phyloP scores from a whole-genome alignment of 2,797 vertebrate species.

The Aldrovandia affinis region DNA sequence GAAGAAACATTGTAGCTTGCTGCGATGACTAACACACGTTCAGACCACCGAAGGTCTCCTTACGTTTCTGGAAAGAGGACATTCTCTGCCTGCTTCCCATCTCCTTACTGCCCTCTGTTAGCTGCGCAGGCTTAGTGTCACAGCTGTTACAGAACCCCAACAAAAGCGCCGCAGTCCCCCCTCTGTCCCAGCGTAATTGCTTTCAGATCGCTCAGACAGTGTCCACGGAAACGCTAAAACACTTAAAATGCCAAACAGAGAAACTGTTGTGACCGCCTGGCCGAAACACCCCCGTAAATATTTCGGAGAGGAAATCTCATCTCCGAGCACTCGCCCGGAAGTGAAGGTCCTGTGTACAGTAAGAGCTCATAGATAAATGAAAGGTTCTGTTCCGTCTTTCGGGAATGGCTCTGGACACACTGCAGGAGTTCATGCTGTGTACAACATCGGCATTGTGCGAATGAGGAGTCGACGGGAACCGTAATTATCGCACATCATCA shows the following conservation, averaged over 20 bases:
- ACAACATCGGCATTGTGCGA: neutral
- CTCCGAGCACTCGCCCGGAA: slow-evolving; percentile 32
- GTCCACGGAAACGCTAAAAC: slow-evolving; percentile 80
- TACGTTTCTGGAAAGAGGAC: too few relatives aligned
- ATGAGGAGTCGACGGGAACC: neutral
- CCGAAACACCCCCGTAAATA: slow-evolving; percentile 57
- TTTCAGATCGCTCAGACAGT: slow-evolving; percentile 81
- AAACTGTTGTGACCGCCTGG: slow-evolving; percentile 80
- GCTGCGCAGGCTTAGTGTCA: neutral
- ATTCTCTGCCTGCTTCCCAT: neutral
- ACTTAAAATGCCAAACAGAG: slow-evolving; percentile 69
- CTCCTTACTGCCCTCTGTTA: slow-evolving; percentile 51
- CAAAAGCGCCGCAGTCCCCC: slow-evolving; percentile 80
- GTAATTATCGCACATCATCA: slow-evolving; percentile 1
- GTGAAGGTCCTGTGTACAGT: slow-evolving; percentile 19
- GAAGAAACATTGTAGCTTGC: too few relatives aligned
- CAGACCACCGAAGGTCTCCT: too few relatives aligned
- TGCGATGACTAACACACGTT: too few relatives aligned
- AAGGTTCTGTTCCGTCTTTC: slow-evolving; percentile 32
- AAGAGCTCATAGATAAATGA: slow-evolving; percentile 28
- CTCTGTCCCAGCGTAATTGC: slow-evolving; percentile 81
- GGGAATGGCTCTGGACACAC: neutral
- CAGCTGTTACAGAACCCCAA: slow-evolving; percentile 48
- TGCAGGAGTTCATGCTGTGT: neutral
- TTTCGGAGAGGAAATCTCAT: slow-evolving; percentile 18